phyloP scores from a whole-genome alignment of 2,113 vertebrate genomes.

The Vulpes ferrilata region DNA sequence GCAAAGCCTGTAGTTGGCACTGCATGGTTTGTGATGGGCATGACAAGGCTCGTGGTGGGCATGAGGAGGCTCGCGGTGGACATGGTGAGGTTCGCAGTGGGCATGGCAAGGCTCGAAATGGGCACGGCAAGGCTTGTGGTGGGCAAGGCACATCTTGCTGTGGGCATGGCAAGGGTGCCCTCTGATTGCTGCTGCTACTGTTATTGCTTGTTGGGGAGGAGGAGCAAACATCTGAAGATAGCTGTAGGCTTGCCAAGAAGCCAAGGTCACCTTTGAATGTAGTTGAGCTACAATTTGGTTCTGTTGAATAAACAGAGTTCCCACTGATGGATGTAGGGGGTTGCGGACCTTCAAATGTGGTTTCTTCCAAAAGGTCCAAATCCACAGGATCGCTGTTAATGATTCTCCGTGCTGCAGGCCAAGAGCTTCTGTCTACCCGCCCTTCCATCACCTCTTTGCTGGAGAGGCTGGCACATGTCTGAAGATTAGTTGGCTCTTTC shows the following conservation, averaged over 20 bases:
- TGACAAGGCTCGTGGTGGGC: conserved; percentile 54
- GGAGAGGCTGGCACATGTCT: not conserved
- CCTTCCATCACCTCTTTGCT: not conserved
- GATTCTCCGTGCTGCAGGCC: not conserved
- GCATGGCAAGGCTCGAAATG: conserved; percentile 40
- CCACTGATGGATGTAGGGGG: not conserved
- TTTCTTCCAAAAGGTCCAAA: not conserved
- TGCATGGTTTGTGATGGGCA: conserved; percentile 54
- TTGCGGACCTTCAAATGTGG: not conserved
- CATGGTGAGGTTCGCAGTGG: not conserved
- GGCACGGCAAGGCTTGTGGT: conserved; percentile 58
- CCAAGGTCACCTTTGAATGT: conserved; percentile 79
- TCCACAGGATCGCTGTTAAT: not conserved
- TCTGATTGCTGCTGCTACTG: conserved; percentile 72
- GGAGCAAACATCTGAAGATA: conserved; percentile 68
- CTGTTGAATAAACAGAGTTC: conserved; percentile 53
- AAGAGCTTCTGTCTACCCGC: rapidly evolving
- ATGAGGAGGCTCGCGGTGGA: conserved; percentile 7
- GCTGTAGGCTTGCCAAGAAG: conserved; percentile 76
- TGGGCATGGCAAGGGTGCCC: not conserved
- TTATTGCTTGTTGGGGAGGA: conserved; percentile 76
- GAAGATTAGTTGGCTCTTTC: conserved; percentile 5
- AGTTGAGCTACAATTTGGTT: conserved; percentile 76
- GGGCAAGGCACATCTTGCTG: conserved; percentile 65
- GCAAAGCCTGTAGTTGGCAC: not conserved